Conservation (phyloP, 2,888 invertebrate species). For the Noctua comes region DNA sequence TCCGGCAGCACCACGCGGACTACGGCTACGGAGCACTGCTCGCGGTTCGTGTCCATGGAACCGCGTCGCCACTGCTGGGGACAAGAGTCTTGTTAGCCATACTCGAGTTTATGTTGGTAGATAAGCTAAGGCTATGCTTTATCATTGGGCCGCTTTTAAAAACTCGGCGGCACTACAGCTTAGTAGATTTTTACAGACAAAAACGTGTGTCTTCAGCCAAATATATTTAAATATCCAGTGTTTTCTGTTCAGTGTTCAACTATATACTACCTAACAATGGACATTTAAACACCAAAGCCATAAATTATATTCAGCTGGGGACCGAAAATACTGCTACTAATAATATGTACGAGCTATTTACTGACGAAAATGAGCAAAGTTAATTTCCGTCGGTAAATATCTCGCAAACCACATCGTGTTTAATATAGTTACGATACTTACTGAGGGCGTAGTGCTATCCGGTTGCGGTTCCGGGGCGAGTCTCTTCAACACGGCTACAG, state of each 20-base stretch:
- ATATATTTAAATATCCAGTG: background rate
- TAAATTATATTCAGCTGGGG: too few species aligned
- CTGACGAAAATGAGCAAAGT: background rate
- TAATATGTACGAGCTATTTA: background rate
- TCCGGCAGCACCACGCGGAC: constrained; percentile 98
- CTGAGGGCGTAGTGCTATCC: constrained; percentile 79
- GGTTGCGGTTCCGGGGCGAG: constrained; percentile 86
- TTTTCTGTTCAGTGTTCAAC: background rate
- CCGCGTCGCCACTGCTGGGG: constrained; percentile 88
- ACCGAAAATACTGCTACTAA: background rate
- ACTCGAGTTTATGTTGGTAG: background rate
- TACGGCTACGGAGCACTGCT: constrained; percentile 88
- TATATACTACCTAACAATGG: too few species aligned
- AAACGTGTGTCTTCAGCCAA: background rate
- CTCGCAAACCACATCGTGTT: background rate
- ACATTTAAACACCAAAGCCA: background rate
- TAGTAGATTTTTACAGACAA: background rate
- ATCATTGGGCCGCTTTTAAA: background rate
- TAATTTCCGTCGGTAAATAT: background rate
- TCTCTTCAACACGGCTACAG: constrained; percentile 96
- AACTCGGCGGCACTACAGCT: background rate
- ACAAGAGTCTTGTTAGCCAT: constrained; percentile 4
- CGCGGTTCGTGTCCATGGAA: constrained; percentile 78
- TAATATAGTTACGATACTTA: constrained; percentile 70
- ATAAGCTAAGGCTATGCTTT: background rate